Evolutionary conservation across 2,113 vertebrate species (phyloP), one percentile per base, ranked within the genome.

Genomic region (Scortum barcoo): DNA sequence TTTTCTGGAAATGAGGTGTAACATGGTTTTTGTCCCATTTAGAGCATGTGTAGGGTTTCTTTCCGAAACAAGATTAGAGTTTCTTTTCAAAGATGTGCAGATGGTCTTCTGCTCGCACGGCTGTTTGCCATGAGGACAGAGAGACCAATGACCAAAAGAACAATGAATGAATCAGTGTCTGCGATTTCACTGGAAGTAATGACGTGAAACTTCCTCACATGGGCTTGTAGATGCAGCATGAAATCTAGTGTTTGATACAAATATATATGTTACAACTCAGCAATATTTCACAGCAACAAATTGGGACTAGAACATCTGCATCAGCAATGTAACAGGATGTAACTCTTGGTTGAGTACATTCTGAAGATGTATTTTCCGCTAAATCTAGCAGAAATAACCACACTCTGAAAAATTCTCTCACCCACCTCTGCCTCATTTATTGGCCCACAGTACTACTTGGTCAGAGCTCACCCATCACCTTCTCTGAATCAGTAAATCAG

Each of bases 1-100:
- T 80, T 86, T 82, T 88, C 90, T 76, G 66, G 79, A 86, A 86
- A 81, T 80, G 80, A 83, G 85, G 68, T 46, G 38, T 83, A 88
- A 89, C 24, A 50, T 57, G 30, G n/a, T 84, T 86, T 90, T 83
- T 85, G 53, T 24, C 38, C 80, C 81, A 89, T 88, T 92, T 85
- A 77, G 62, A 86, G 61, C 60, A 70, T 86, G 71, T 83, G 76
- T 76, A 78, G 72, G 57, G 38, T 86, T 86, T 81, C 60, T 79
- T 50, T 67, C 46, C 33, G 66, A 80, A 90, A 83, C 42, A 50
- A 76, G 85, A 85, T 89, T 79, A 78, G 28, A 66, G 60, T 57
- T 83, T 80, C 3, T 76, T 74, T 80, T 83, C 19, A 66, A 26
- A 58, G 57, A 14, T 54, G 57, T n/a, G 40, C 36, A 22, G 22